Conservation (phyloP, 1,140 invertebrate genomes). For the Temnothorax longispinosus region DNA sequence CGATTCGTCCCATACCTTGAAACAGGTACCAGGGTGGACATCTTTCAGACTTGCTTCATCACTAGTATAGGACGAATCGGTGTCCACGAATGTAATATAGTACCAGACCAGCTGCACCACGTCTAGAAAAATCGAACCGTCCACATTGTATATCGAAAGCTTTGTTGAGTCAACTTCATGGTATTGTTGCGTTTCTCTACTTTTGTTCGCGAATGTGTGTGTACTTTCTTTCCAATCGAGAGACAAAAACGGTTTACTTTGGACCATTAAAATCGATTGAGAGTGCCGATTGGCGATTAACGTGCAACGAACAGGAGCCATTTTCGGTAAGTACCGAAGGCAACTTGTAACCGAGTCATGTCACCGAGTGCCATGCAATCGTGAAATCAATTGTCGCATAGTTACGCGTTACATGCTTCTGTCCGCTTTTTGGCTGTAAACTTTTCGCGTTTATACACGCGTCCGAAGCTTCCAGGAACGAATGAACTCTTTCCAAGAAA, state of each 20-base stretch:
- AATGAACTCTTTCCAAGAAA: constrained; percentile 15
- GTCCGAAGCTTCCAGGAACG: background rate
- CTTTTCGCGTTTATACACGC: background rate
- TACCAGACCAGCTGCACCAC: constrained; percentile 1
- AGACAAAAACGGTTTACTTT: constrained; percentile 57
- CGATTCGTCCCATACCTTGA: too few relatives aligned
- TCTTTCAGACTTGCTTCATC: too few relatives aligned
- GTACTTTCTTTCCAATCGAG: constrained; percentile 19
- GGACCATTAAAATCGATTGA: constrained; percentile 46
- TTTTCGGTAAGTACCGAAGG: constrained; percentile 58
- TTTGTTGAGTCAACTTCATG: constrained; percentile 72
- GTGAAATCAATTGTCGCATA: background rate
- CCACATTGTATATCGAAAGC: constrained; percentile 66
- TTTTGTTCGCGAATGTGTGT: constrained; percentile 64
- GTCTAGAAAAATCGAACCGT: constrained; percentile 64
- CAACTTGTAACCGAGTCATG: background rate
- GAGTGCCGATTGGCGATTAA: constrained; percentile 46
- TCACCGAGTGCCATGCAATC: background rate
- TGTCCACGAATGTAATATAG: background rate
- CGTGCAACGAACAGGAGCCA: constrained; percentile 65
- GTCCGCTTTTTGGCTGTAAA: background rate
- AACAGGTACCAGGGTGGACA: too few relatives aligned
- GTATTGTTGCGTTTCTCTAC: constrained; percentile 62
- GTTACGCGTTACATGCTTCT: background rate
- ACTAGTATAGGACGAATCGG: too few relatives aligned